A percentile compares a stretch with the other conserved stretches of the same genome.
Conservation (phyloP, 2,797 vertebrate species). For the Erpetoichthys calabaricus region DNA sequence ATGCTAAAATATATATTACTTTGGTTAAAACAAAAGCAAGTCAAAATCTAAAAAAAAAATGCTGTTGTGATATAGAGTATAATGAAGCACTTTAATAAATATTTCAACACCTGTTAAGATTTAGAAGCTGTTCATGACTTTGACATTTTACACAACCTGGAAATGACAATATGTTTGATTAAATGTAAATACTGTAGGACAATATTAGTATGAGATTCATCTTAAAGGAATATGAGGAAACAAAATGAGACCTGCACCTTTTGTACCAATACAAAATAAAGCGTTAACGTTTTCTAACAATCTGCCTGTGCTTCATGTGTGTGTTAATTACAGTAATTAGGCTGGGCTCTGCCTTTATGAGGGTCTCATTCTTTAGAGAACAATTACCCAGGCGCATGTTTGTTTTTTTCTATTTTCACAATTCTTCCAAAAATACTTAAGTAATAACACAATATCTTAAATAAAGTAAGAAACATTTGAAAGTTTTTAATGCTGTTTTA, state of each 20-base stretch:
- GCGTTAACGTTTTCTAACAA: conserved; percentile 63
- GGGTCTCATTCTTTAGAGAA: too few relatives aligned
- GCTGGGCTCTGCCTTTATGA: background rate
- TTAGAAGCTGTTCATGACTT: conserved; percentile 56
- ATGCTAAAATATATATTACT: conserved; percentile 53
- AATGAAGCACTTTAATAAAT: conserved; percentile 71
- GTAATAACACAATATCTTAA: too few relatives aligned
- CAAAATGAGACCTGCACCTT: conserved; percentile 55
- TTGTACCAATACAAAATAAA: conserved; percentile 73
- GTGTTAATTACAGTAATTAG: conserved; percentile 1
- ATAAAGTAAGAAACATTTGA: too few relatives aligned
- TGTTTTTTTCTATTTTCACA: too few relatives aligned
- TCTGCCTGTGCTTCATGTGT: conserved; percentile 28
- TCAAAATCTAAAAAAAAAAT: conserved; percentile 29
- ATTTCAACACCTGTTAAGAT: conserved; percentile 64
- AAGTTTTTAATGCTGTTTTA: too few relatives aligned
- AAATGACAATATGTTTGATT: conserved; percentile 41
- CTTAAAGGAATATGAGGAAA: conserved; percentile 41
- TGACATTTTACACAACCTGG: conserved; percentile 42
- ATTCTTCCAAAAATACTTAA: too few relatives aligned
- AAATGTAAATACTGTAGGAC: conserved; percentile 50
- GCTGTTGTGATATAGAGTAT: conserved; percentile 54
- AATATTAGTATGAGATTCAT: conserved; percentile 37
- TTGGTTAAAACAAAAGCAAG: conserved; percentile 23
- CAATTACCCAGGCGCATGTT: too few relatives aligned